These are phyloP conservation scores for Corythornis madagascariensis DNA, from an alignment of 2,113 vertebrate genomes.

Conservation along the genomic window DNA sequence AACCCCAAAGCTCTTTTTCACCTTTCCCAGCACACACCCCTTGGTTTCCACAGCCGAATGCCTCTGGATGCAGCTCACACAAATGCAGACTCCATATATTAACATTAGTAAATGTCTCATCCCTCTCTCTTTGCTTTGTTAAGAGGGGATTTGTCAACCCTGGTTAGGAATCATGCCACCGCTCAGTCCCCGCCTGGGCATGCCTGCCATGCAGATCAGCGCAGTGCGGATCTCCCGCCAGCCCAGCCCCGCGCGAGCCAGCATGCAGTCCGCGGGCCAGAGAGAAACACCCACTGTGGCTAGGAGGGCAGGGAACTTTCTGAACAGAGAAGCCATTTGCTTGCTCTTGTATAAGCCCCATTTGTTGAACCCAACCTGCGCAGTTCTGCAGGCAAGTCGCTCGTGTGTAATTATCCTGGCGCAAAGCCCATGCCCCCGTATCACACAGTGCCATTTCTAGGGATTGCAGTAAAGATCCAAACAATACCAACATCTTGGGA, in stretches of 20 bases:
- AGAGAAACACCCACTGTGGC: slow-evolving; percentile 17
- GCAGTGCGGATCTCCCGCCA: neutral
- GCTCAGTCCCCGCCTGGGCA: neutral
- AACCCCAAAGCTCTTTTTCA: neutral
- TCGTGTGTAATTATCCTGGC: rapidly evolving
- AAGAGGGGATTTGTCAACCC: neutral
- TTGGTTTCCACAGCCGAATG: neutral
- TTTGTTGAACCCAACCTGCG: neutral
- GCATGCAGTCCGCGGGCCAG: slow-evolving; percentile 30
- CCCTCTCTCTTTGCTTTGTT: neutral
- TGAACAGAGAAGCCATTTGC: neutral
- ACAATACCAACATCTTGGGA: slow-evolving; percentile 75
- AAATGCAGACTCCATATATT: neutral
- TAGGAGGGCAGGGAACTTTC: slow-evolving; percentile 63
- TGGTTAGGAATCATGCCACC: slow-evolving; percentile 13
- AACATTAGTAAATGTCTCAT: neutral
- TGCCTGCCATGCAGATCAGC: slow-evolving; percentile 49
- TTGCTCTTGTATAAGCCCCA: neutral
- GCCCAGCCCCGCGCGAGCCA: neutral
- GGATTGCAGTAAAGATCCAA: slow-evolving; percentile 56
- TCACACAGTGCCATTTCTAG: slow-evolving; percentile 21
- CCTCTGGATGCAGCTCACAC: neutral
- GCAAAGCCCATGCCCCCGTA: slow-evolving; percentile 51
- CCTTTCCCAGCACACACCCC: neutral
- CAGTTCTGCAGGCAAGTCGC: neutral